Evolutionary conservation across 2,113 vertebrate species (phyloP).

Genomic region (Saccopteryx leptura): DNA sequence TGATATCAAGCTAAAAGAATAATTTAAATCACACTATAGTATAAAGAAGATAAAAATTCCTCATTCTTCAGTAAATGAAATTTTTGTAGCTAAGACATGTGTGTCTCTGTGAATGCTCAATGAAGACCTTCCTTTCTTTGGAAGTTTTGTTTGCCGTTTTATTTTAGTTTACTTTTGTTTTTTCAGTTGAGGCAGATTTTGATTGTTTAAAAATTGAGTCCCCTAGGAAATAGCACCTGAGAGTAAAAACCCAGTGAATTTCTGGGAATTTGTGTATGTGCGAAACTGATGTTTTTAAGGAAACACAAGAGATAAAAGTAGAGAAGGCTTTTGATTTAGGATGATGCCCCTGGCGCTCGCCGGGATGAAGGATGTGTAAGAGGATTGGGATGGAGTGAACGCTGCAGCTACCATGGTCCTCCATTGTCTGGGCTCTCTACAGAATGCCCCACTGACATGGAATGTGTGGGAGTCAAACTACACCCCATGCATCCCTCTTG

Average conservation of each 20-base stretch:
- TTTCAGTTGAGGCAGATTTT: neutral
- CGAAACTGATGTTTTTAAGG: neutral
- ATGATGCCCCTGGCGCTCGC: neutral
- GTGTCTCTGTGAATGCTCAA: constrained; percentile 24
- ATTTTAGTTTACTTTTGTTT: neutral
- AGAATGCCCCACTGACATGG: neutral
- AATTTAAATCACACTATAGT: constrained; percentile 79
- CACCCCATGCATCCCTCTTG: rapidly evolving
- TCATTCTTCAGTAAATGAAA: constrained; percentile 57
- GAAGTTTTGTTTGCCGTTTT: neutral
- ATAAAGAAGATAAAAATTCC: constrained; percentile 74
- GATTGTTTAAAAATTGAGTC: neutral
- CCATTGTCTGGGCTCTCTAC: too few relatives aligned
- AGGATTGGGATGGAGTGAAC: neutral
- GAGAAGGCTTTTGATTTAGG: neutral
- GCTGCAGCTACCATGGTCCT: neutral
- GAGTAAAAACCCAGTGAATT: neutral
- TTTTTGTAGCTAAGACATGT: neutral
- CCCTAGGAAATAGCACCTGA: neutral
- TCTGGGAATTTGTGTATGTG: neutral
- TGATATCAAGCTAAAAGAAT: constrained; percentile 85
- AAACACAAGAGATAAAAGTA: neutral
- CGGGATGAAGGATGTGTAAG: neutral
- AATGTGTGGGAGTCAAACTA: rapidly evolving
- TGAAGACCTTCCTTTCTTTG: neutral